Conservation (phyloP, 2,113 vertebrate genomes). For the Aptenodytes patagonicus region DNA sequence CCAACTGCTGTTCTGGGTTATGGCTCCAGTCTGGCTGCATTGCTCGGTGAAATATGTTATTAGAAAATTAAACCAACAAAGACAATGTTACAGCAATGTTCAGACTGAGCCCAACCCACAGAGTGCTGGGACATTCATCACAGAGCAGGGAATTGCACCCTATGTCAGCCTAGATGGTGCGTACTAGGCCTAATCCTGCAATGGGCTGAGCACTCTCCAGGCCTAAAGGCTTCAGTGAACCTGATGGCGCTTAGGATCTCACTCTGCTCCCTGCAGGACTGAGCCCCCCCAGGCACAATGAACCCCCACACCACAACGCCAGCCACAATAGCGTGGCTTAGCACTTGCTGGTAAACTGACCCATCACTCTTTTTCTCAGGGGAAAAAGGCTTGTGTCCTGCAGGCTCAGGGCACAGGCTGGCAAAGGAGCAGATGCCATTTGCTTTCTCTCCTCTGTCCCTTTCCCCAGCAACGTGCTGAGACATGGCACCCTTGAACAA, state of each 20-base stretch:
- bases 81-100: neutral
- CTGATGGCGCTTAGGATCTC: neutral
- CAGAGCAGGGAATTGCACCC: neutral
- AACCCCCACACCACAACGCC: neutral
- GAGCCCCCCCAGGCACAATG: neutral
- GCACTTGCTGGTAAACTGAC: neutral
- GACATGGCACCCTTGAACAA: neutral
- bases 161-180: neutral
- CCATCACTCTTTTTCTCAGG: neutral
- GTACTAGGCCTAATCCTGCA: neutral
- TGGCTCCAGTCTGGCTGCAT: constrained; percentile 64
- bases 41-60: constrained; percentile 6
- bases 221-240: neutral
- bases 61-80: constrained; percentile 39
- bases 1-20: neutral
- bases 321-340: neutral
- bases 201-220: neutral
- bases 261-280: neutral
- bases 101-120: neutral
- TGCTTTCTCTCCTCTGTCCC: neutral
- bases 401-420: neutral
- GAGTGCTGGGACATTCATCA: neutral
- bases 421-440: neutral
- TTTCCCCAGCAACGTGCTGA: neutral
- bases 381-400: neutral